phyloP scores from a whole-genome alignment of 2,888 invertebrate species.

The Pachliopta kotzebuea region DNA sequence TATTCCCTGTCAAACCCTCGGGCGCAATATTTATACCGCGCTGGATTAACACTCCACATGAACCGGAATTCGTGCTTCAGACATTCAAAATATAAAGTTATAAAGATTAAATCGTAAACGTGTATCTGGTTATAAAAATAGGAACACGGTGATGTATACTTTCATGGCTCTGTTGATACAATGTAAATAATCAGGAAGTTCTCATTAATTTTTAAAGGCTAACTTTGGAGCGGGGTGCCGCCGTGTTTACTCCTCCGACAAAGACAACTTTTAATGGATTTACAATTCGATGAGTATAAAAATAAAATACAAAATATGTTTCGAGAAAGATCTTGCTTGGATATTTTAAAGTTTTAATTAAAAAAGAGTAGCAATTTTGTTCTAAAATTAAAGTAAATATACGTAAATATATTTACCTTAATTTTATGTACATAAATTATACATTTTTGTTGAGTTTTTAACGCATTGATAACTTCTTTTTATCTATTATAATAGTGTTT shows the following conservation, averaged over 20 bases:
- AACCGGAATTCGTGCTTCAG: conserved; percentile 44
- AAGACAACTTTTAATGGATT: conserved; percentile 76
- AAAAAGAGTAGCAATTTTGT: not conserved
- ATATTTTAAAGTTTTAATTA: not conserved
- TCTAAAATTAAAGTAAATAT: not conserved
- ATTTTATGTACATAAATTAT: too few species aligned
- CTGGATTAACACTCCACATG: conserved; percentile 49
- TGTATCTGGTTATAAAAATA: conserved; percentile 47
- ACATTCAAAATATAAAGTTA: conserved; percentile 42
- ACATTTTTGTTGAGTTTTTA: too few species aligned
- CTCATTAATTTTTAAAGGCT: conserved; percentile 77
- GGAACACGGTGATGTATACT: conserved; percentile 49
- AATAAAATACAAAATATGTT: conserved; percentile 32
- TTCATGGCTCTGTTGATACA: conserved; percentile 45
- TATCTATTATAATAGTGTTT: too few species aligned
- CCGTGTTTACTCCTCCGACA: conserved; percentile 70
- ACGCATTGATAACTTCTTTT: too few species aligned
- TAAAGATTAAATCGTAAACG: conserved; percentile 52
- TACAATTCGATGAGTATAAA: conserved; percentile 69
- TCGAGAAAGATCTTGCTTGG: conserved; percentile 4
- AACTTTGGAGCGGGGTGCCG: conserved; percentile 65
- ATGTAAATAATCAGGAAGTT: conserved; percentile 67
- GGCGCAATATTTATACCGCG: conserved; percentile 49
- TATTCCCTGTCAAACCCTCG: conserved; percentile 53
- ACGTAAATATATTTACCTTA: not conserved